Percentiles rank a stretch among this genome's conserved stretches.
Evolutionary conservation across 2,797 vertebrate species (phyloP).

Genomic region (Pyrocephalus nanus): DNA sequence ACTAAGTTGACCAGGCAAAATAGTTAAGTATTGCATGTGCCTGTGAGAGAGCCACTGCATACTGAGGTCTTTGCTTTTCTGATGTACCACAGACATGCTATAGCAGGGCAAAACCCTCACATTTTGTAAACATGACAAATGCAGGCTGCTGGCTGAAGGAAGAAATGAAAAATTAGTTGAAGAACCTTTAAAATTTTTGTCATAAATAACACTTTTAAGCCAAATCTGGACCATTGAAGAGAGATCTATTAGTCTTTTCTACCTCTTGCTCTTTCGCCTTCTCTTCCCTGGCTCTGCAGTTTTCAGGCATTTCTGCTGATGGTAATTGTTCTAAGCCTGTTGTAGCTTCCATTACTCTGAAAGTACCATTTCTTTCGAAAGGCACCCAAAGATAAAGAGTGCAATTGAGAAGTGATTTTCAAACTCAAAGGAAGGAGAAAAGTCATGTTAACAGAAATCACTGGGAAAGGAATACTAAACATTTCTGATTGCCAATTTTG

Average conservation of each 20-base stretch:
- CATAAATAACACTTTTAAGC: not conserved
- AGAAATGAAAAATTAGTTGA: not conserved
- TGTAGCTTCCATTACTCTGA: not conserved
- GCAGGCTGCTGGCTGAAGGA: not conserved
- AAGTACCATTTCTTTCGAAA: slow-evolving; percentile 16
- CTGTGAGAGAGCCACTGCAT: not conserved
- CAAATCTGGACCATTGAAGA: not conserved
- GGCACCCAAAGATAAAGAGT: not conserved
- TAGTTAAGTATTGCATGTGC: not conserved
- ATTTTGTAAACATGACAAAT: not conserved
- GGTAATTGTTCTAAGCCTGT: not conserved
- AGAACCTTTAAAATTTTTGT: not conserved
- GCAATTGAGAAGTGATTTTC: slow-evolving; percentile 10
- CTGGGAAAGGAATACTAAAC: not conserved
- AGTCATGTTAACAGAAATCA: slow-evolving; percentile 10
- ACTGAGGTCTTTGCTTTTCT: not conserved
- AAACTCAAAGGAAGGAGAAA: not conserved
- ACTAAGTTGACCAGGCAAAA: not conserved
- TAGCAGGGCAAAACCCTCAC: not conserved
- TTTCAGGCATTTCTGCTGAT: not conserved
- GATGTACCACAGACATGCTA: not conserved
- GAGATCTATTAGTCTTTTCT: not conserved
- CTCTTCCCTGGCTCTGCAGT: not conserved
- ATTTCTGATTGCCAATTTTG: not conserved
- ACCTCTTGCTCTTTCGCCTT: not conserved